Base-by-base conservation (phyloP, 2,797 vertebrate genomes). In the Syngnathus acus region DNA sequence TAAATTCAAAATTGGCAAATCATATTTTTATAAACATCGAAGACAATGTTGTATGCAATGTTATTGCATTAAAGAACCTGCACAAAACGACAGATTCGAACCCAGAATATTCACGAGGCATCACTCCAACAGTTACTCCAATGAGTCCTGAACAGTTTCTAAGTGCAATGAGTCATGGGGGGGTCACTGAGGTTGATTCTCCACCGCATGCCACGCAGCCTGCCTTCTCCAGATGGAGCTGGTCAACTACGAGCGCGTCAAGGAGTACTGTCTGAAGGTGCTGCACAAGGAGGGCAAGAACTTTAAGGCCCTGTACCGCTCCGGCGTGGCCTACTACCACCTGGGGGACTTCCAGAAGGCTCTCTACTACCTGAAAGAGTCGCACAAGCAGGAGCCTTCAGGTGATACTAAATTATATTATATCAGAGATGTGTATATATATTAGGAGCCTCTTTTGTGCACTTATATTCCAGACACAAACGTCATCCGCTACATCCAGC, bases 181-280 rank as follows among this genome's bases (percentile, higher is more conserved):
- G 3, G 48, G 48, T 51, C 19, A 51, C 50, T 51, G 42, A 53
- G 26, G 16, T 63, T 63, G 16, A 5, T 60, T 21, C 38, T 10
- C 57, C 14, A 40, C 21, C n/a, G 19, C 10, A 38, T 19, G 4
- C 5, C 10, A 8, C 37, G 13, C 5, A 99, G 97, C 96, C 38
- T 99, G 97, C 84, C 92, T 99, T 65, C 89, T 99, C 78, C 97
- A 99, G 88, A 97, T 98, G 23, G 97, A 99, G 90, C 89, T 99
- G 86, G 97, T 99, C 75, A 99, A 99, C 89, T 99, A 99, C 0
- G 97, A 99, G 65, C 89, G 97, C 1, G 97, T 99, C 78, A 98
- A 98, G 84, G 97, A 99, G 61, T 98, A 98, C 79, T 99, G 97
- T 70, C 93, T 99, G 82, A 99, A 98, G 88, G 97, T 99, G 64